These are phyloP conservation scores for Zelostemma sp. DNA, from an alignment of 1,140 invertebrate species.

Conservation along the genomic window DNA sequence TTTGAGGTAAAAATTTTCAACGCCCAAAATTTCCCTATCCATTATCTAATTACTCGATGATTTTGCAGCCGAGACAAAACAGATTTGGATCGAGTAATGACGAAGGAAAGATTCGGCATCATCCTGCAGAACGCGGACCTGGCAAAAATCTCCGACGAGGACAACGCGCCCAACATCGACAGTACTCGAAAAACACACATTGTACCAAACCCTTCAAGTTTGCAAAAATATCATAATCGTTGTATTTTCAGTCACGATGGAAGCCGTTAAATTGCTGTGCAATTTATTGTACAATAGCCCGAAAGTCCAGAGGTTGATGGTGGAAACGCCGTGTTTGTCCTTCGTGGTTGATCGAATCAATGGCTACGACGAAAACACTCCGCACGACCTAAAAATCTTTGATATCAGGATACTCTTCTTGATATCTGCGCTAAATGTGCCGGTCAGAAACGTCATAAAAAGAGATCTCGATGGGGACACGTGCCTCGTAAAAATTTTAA, in stretches of 20 bases:
- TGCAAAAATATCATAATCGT: constrained; percentile 8
- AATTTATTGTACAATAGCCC: constrained; percentile 89
- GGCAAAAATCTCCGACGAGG: constrained; percentile 58
- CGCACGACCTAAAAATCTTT: constrained; percentile 85
- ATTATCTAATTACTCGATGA: background rate
- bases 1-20: constrained; percentile 66
- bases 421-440: constrained; percentile 82
- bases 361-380: constrained; percentile 73
- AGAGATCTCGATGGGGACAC: constrained; percentile 85
- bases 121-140: constrained; percentile 77
- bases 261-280: constrained; percentile 89
- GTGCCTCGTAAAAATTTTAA: constrained; percentile 84
- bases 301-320: constrained; percentile 77
- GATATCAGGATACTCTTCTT: constrained; percentile 92
- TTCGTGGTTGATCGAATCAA: constrained; percentile 82
- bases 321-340: constrained; percentile 79
- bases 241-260: constrained; percentile 74
- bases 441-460: constrained; percentile 79
- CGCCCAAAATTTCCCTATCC: constrained; percentile 9
- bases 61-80: constrained; percentile 80
- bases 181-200: constrained; percentile 23
- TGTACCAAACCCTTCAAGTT: background rate
- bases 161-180: constrained; percentile 40
- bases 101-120: constrained; percentile 75
- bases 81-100: constrained; percentile 78